Evolutionary conservation across 1,140 invertebrate species (phyloP).

Genomic region (Rhynchophorus ferrugineus): DNA sequence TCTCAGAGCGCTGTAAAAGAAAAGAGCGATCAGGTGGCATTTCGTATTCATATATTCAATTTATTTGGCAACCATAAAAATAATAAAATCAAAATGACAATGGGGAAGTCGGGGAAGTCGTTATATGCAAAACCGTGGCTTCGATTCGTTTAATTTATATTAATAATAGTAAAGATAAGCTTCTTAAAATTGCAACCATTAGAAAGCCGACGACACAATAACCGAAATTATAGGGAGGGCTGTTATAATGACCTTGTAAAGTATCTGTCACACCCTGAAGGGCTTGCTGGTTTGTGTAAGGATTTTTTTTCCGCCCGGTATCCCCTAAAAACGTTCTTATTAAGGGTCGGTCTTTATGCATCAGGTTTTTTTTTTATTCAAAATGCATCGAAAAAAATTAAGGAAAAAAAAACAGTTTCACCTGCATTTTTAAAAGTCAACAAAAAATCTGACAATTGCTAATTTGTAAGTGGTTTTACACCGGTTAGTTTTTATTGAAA

Average conservation of each 20-base stretch:
- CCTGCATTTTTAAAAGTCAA: background rate
- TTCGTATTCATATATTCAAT: slow-evolving; percentile 26
- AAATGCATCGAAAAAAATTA: background rate
- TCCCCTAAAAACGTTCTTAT: slow-evolving; percentile 1
- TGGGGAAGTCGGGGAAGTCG: slow-evolving; percentile 7
- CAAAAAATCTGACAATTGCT: background rate
- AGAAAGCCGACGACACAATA: slow-evolving; percentile 1
- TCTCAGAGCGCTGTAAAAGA: background rate
- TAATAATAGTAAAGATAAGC: slow-evolving; percentile 25
- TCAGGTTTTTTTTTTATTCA: background rate
- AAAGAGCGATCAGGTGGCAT: slow-evolving; percentile 21
- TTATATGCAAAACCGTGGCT: background rate
- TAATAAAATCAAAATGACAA: slow-evolving; percentile 22
- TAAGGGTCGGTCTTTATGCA: slow-evolving; percentile 2
- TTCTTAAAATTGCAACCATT: slow-evolving; percentile 20
- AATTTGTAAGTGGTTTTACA: background rate
- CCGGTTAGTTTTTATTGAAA: too few species aligned
- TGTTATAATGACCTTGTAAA: slow-evolving; percentile 6
- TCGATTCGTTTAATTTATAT: slow-evolving; percentile 23
- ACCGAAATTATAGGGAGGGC: slow-evolving; percentile 7
- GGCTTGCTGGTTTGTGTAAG: background rate
- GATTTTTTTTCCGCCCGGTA: slow-evolving; percentile 1
- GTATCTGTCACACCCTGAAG: slow-evolving; percentile 6
- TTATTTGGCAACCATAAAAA: slow-evolving; percentile 23
- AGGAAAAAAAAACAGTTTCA: background rate